Conservation (phyloP, 2,888 invertebrate genomes). For the Acronicta aceris region DNA sequence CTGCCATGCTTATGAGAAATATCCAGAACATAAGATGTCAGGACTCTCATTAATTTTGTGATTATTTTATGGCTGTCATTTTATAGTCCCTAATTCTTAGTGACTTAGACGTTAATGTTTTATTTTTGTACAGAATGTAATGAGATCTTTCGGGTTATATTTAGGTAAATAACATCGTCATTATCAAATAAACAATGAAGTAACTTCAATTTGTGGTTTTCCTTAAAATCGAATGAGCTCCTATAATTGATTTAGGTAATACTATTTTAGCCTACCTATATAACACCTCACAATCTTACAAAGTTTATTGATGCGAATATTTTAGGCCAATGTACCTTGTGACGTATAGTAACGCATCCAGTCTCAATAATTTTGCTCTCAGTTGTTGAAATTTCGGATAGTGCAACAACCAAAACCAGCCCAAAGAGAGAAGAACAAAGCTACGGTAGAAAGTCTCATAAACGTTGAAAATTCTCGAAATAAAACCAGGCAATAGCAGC, state of each 20-base stretch:
- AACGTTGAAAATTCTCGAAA: neutral
- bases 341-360: too few species aligned
- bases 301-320: too few species aligned
- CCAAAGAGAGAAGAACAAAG: too few species aligned
- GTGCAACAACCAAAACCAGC: too few species aligned
- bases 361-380: neutral
- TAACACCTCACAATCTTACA: neutral
- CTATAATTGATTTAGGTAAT: too few species aligned
- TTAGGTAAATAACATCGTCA: slow-evolving; percentile 39
- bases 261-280: neutral
- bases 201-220: slow-evolving; percentile 34
- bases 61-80: slow-evolving; percentile 66
- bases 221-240: slow-evolving; percentile 10
- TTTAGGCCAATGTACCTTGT: too few species aligned
- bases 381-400: too few species aligned
- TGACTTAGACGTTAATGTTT: slow-evolving; percentile 51
- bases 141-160: slow-evolving; percentile 49
- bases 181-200: slow-evolving; percentile 43
- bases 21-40: slow-evolving; percentile 57
- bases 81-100: slow-evolving; percentile 52
- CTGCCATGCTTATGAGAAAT: slow-evolving; percentile 9
- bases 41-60: slow-evolving; percentile 57
- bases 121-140: slow-evolving; percentile 60
- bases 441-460: neutral
- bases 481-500: neutral